These are phyloP conservation scores for Acronicta aceris DNA, from an alignment of 2,888 invertebrate genomes.

Conservation along the genomic window DNA sequence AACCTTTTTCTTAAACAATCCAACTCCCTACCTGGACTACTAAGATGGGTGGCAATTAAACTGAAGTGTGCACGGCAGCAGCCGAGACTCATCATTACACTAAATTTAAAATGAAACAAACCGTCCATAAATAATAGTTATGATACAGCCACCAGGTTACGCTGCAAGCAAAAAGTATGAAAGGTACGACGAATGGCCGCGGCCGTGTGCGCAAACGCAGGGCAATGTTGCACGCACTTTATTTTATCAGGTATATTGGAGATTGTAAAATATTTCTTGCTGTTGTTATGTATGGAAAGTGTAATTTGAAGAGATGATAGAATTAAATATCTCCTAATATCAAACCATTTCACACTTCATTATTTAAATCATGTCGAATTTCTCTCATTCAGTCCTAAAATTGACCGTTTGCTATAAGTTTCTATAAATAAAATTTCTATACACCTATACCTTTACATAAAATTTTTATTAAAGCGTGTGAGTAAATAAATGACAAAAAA, in stretches of 20 bases:
- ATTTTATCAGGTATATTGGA: slow-evolving; percentile 34
- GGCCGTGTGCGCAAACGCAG: slow-evolving; percentile 11
- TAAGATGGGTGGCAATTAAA: slow-evolving; percentile 53
- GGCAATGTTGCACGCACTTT: slow-evolving; percentile 35
- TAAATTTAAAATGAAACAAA: slow-evolving; percentile 83
- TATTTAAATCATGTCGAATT: too few relatives aligned
- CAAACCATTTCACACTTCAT: too few relatives aligned
- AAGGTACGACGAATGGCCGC: slow-evolving; percentile 37
- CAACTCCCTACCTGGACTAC: slow-evolving; percentile 21
- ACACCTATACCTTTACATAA: too few relatives aligned
- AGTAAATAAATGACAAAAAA: slow-evolving; percentile 27
- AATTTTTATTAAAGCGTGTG: too few relatives aligned
- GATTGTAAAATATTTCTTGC: slow-evolving; percentile 22
- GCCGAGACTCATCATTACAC: slow-evolving; percentile 74
- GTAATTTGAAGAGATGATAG: too few relatives aligned
- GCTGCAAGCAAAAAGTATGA: slow-evolving; percentile 72
- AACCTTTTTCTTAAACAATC: slow-evolving; percentile 5
- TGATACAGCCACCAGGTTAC: slow-evolving; percentile 79
- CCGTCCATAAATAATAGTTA: slow-evolving; percentile 81
- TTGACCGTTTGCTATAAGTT: too few relatives aligned
- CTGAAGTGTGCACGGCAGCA: slow-evolving; percentile 59
- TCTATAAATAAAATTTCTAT: too few relatives aligned
- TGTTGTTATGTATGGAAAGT: too few relatives aligned
- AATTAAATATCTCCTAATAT: too few relatives aligned
- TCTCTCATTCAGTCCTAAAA: too few relatives aligned